These are phyloP conservation scores for Tachuris rubrigastra DNA, from an alignment of 2,113 vertebrate species.

Conservation along the genomic window DNA sequence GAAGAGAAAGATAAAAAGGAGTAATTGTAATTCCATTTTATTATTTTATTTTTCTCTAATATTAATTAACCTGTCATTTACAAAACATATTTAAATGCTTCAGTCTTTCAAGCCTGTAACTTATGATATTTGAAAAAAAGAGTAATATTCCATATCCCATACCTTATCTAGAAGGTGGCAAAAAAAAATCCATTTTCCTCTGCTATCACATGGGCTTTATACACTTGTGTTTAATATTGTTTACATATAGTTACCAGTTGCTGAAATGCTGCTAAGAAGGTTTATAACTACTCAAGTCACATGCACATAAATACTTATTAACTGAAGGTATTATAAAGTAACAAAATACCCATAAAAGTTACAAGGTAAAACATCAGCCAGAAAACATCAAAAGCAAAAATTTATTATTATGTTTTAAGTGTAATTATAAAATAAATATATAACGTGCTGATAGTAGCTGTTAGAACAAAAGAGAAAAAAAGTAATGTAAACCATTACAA, in stretches of 20 bases:
- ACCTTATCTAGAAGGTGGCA: neutral
- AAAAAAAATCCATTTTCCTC: neutral
- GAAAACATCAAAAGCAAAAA: neutral
- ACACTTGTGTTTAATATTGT: neutral
- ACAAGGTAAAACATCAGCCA: neutral
- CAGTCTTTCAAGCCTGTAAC: neutral
- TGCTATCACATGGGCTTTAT: neutral
- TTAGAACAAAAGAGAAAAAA: neutral
- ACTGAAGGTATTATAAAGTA: neutral
- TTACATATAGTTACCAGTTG: neutral
- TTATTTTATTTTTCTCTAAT: neutral
- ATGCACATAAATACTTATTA: neutral
- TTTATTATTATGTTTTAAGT: neutral
- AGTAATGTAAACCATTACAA: neutral
- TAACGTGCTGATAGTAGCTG: neutral
- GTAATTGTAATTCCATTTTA: neutral
- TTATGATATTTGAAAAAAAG: neutral
- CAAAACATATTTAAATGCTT: neutral
- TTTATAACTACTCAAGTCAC: neutral
- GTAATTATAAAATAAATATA: neutral
- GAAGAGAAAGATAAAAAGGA: neutral
- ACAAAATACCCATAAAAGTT: neutral
- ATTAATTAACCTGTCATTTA: neutral
- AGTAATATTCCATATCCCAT: neutral
- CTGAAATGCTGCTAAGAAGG: neutral